Evolutionary conservation across 1,140 invertebrate genomes (phyloP).

Genomic region (Aethina tumida): DNA sequence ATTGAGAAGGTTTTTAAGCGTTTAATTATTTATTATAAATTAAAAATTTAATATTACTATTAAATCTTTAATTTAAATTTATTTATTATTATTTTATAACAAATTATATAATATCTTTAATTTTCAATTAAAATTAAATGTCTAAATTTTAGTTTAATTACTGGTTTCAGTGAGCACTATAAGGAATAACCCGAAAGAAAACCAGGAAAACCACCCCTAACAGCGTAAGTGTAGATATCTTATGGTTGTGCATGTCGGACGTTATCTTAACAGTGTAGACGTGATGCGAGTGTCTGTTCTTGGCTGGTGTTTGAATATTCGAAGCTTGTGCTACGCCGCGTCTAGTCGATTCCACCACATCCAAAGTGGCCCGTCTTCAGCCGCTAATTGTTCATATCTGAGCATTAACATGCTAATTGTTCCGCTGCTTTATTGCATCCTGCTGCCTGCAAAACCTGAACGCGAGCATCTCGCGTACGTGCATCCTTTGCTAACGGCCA

Average conservation of each 20-base stretch:
- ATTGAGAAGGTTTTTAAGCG: no score
- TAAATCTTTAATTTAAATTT: no score
- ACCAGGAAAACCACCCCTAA: constrained; percentile 4
- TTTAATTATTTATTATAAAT: no score
- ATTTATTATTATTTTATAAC: no score
- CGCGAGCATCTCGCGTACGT: constrained; percentile 20
- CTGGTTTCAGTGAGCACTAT: constrained; percentile 5
- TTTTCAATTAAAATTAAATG: no score
- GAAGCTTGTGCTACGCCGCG: constrained; percentile 35
- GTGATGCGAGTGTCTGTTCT: constrained; percentile 36
- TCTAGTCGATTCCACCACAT: constrained; percentile 16
- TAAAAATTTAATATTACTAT: no score
- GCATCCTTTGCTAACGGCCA: constrained; percentile 11
- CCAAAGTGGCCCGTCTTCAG: constrained; percentile 23
- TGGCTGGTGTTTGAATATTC: constrained; percentile 40
- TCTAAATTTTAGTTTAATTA: no score
- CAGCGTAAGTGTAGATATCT: constrained; percentile 17
- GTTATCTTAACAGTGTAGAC: constrained; percentile 36
- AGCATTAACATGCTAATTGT: constrained; percentile 35
- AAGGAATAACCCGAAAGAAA: constrained; percentile 5
- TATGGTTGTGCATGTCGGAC: constrained; percentile 17
- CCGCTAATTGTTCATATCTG: constrained; percentile 36
- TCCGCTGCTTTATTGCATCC: constrained; percentile 31
- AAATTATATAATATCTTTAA: no score
- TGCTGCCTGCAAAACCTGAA: constrained; percentile 24